Conservation (phyloP, 2,797 vertebrate species). For the Scarus forsteni region DNA sequence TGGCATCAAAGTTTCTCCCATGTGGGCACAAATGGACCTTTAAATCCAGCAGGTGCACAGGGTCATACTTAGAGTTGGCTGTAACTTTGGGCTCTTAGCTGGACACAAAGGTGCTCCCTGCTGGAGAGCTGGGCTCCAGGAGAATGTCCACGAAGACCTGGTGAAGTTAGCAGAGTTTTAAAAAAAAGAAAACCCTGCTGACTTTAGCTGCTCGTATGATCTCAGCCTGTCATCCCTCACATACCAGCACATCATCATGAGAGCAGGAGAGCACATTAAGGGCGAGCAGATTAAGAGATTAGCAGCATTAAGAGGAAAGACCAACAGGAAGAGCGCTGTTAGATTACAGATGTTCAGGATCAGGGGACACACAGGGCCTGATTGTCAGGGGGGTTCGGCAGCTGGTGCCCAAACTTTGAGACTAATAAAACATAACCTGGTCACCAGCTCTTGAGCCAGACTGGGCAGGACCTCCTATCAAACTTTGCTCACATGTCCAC, state of each 20-base stretch:
- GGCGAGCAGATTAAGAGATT: background rate
- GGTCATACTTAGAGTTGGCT: too few relatives aligned
- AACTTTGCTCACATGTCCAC: too few relatives aligned
- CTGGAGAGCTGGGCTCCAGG: background rate
- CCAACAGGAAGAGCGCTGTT: background rate
- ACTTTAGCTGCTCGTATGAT: background rate
- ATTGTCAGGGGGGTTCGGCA: background rate
- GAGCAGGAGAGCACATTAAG: background rate
- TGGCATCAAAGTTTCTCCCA: too few relatives aligned
- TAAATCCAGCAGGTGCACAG: too few relatives aligned
- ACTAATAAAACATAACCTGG: too few relatives aligned
- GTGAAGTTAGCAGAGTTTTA: background rate
- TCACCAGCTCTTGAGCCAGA: too few relatives aligned
- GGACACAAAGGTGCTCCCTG: too few relatives aligned
- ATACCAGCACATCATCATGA: background rate
- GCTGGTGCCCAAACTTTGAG: too few relatives aligned
- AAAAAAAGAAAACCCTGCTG: background rate
- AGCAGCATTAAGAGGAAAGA: background rate
- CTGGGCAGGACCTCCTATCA: too few relatives aligned
- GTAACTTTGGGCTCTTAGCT: too few relatives aligned
- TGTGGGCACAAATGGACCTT: too few relatives aligned
- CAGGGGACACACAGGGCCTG: background rate
- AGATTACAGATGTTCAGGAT: constrained; percentile 1
- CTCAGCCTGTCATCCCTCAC: background rate
- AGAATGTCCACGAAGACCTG: background rate